These are phyloP conservation scores for Paracanthobrama guichenoti DNA, from an alignment of 2,113 vertebrate genomes.

Conservation along the genomic window DNA sequence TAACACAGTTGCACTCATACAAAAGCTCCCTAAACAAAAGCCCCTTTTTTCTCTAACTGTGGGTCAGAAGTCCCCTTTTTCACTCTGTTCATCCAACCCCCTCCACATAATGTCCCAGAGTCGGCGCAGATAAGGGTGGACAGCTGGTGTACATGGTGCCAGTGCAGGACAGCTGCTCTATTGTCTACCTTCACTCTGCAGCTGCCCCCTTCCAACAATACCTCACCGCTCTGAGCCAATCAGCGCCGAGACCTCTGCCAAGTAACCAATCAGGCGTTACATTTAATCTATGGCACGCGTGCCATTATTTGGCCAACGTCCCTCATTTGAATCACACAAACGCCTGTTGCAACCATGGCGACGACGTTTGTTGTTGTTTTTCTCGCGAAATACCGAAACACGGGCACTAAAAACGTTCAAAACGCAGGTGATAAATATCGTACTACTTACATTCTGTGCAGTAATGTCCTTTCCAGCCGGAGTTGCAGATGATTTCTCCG, in stretches of 20 bases:
- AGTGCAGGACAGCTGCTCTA: constrained; percentile 99
- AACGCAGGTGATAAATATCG: neutral
- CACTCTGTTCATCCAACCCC: constrained; percentile 86
- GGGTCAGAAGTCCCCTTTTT: constrained; percentile 97
- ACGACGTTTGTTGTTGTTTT: constrained; percentile 35
- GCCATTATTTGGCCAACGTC: constrained; percentile 77
- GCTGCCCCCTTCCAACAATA: constrained; percentile 91
- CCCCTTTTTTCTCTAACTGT: constrained; percentile 89
- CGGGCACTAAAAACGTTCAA: neutral
- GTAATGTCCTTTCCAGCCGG: constrained; percentile 96
- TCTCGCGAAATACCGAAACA: constrained; percentile 12
- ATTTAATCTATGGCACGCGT: constrained; percentile 94
- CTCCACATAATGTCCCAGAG: constrained; percentile 87
- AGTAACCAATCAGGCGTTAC: constrained; percentile 75
- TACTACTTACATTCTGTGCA: constrained; percentile 95
- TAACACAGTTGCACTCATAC: constrained; percentile 88
- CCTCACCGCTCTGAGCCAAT: constrained; percentile 84
- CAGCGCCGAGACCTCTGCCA: constrained; percentile 70
- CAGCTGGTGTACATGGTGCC: constrained; percentile 99
- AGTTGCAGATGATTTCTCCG: constrained; percentile 94
- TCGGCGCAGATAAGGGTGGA: constrained; percentile 90
- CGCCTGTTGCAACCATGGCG: constrained; percentile 67
- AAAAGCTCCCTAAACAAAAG: constrained; percentile 88
- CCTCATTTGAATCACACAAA: constrained; percentile 73
- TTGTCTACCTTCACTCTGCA: constrained; percentile 96